phyloP scores from a whole-genome alignment of 2,888 invertebrate species.

The Lasioglossum morio region DNA sequence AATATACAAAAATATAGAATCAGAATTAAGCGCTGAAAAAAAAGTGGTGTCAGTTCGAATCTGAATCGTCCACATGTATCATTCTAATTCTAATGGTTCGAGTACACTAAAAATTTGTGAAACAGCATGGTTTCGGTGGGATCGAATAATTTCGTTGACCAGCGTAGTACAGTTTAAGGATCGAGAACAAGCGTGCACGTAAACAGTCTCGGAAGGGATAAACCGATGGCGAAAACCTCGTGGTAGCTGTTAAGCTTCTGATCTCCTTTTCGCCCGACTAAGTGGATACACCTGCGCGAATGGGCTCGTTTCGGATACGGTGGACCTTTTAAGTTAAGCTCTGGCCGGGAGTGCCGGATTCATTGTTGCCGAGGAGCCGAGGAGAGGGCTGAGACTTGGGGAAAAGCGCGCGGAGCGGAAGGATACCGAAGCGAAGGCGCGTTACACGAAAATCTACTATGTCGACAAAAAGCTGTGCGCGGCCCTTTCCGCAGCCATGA shows the following conservation, averaged over 20 bases:
- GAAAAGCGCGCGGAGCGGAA: slow-evolving; percentile 10
- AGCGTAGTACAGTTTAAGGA: neutral
- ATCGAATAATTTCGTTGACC: neutral
- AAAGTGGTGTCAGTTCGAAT: no score
- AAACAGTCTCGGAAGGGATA: slow-evolving; percentile 48
- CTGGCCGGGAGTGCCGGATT: slow-evolving; percentile 60
- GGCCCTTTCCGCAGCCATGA: slow-evolving; percentile 58
- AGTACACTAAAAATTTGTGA: neutral
- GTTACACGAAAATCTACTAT: slow-evolving; percentile 71
- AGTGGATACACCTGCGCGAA: slow-evolving; percentile 73
- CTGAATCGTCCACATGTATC: no score
- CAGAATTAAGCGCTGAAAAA: no score
- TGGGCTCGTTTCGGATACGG: slow-evolving; percentile 71
- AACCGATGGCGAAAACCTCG: slow-evolving; percentile 69
- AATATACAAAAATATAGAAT: no score
- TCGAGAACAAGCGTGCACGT: neutral
- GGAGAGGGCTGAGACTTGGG: slow-evolving; percentile 11
- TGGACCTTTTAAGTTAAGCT: slow-evolving; percentile 74
- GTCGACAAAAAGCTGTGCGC: slow-evolving; percentile 62
- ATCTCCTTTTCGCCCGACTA: slow-evolving; percentile 72
- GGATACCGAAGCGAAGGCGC: slow-evolving; percentile 58
- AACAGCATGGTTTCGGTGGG: neutral
- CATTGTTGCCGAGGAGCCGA: slow-evolving; percentile 57
- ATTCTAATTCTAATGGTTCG: no score
- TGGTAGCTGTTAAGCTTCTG: slow-evolving; percentile 71